These are phyloP conservation scores for Coracopsis vasa DNA, from an alignment of 2,113 vertebrate species.

Conservation along the genomic window DNA sequence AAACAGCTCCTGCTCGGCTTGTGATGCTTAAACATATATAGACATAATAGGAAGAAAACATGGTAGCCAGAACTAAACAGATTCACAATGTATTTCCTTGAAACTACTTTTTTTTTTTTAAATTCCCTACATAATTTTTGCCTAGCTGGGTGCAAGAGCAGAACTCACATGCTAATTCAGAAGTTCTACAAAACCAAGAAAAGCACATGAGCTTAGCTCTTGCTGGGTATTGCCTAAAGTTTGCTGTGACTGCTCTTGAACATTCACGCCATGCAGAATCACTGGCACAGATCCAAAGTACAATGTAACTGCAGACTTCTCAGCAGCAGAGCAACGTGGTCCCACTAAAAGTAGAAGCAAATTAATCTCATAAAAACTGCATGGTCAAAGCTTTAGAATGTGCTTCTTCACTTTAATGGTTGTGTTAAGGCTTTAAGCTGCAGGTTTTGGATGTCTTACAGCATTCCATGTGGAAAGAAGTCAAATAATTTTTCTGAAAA, in stretches of 20 bases:
- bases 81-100: neutral
- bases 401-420: conserved; percentile 1
- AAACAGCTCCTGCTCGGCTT: neutral
- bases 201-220: neutral
- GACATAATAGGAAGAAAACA: neutral
- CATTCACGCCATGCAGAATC: neutral
- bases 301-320: conserved; percentile 32
- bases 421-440: neutral
- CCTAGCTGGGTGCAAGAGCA: neutral
- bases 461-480: neutral
- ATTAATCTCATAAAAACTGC: conserved; percentile 10
- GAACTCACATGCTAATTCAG: neutral
- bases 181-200: neutral
- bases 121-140: neutral
- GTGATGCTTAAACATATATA: neutral
- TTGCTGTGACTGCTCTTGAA: neutral
- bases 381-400: neutral
- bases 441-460: neutral
- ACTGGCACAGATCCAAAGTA: conserved; percentile 18
- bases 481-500: neutral
- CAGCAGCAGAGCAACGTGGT: conserved; percentile 19
- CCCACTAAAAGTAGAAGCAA: conserved; percentile 48
- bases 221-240: neutral
- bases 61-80: neutral
- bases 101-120: neutral